These are phyloP conservation scores for Anarrhichthys ocellatus DNA, from an alignment of 2,113 vertebrate species.

Conservation along the genomic window DNA sequence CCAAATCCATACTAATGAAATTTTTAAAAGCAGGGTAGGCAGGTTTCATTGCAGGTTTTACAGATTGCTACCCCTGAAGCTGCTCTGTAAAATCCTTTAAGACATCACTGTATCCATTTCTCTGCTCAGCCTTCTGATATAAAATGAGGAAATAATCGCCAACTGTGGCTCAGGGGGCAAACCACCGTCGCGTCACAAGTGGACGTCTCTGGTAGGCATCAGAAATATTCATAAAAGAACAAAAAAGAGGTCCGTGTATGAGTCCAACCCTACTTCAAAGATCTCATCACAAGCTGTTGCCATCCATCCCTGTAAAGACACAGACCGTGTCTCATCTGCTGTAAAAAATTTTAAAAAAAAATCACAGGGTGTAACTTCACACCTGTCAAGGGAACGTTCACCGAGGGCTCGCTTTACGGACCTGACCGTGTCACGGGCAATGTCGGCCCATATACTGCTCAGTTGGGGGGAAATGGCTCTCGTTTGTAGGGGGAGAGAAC, in stretches of 20 bases:
- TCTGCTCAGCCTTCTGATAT: neutral
- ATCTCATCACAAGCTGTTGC: slow-evolving; percentile 53
- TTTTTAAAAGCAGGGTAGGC: slow-evolving; percentile 29
- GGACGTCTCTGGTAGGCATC: neutral
- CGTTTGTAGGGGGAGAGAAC: slow-evolving; percentile 60
- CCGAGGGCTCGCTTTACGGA: slow-evolving; percentile 45
- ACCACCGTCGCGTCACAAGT: slow-evolving; percentile 1
- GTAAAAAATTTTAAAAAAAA: slow-evolving; percentile 33
- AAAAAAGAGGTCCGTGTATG: slow-evolving; percentile 18
- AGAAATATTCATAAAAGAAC: slow-evolving; percentile 17
- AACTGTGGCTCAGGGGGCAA: neutral
- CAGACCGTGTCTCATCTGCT: slow-evolving; percentile 41
- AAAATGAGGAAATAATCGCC: slow-evolving; percentile 6
- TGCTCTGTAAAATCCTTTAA: slow-evolving; percentile 38
- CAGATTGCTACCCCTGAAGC: slow-evolving; percentile 28
- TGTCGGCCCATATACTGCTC: slow-evolving; percentile 58
- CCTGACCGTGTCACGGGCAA: slow-evolving; percentile 51
- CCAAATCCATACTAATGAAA: slow-evolving; percentile 26
- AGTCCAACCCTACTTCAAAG: slow-evolving; percentile 51
- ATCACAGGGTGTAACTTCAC: slow-evolving; percentile 46
- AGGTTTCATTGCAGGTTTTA: slow-evolving; percentile 49
- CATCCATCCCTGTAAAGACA: slow-evolving; percentile 61
- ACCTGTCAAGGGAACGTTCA: slow-evolving; percentile 42
- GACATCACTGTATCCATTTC: slow-evolving; percentile 26
- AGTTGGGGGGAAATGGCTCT: slow-evolving; percentile 58